Evolutionary conservation across 92 coral and sea anemone genomes (phyloP), one percentile per base, ranked within the genome.

Genomic region (Parazoanthus swiftii): DNA sequence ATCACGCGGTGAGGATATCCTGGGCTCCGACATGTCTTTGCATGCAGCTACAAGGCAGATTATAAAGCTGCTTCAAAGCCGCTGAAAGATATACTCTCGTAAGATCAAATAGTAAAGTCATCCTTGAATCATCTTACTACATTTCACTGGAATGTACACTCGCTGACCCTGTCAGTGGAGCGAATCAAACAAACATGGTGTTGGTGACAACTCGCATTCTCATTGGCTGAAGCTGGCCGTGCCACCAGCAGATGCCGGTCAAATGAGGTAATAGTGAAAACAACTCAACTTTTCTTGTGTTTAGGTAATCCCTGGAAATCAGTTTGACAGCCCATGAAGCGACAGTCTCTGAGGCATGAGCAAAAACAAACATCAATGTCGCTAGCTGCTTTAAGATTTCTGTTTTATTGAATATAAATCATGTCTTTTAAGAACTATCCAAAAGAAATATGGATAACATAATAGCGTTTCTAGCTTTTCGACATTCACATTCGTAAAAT

Each of bases 231-330:
- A 56, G 21, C 29, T 6, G n/a, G 71, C 46, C 18, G 37, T 35
- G 68, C 46, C 48, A 91, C 91, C 94, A 54, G 97, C 85, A 90
- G 90, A 94, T 94, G 93, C 97, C 92, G 93, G 93, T 91, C 91
- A 86, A 90, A 91, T 94, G 95, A 94, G 91, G 97, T 94, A 94
- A 94, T 94, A 85, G 29, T 56, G 56, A 50, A 18, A 65, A 85
- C 88, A 48, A 20, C 54, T 71, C 81, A 50, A 86, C 90, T 85
- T 59, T 79, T 91, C 79, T 56, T 43, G 74, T 76, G 91, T 89
- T 85, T 89, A 76, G 81, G 89, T 89, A 66, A 74, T 85, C 87
- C 37, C 23, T 38, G 86, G 44, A 37, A 59, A 77, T 89, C 66
- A 90, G 67, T 74, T 81, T 88, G 15, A 13, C 33, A 71, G 78